Conservation (phyloP, 2,113 vertebrate species). For the Pristiophorus japonicus region DNA sequence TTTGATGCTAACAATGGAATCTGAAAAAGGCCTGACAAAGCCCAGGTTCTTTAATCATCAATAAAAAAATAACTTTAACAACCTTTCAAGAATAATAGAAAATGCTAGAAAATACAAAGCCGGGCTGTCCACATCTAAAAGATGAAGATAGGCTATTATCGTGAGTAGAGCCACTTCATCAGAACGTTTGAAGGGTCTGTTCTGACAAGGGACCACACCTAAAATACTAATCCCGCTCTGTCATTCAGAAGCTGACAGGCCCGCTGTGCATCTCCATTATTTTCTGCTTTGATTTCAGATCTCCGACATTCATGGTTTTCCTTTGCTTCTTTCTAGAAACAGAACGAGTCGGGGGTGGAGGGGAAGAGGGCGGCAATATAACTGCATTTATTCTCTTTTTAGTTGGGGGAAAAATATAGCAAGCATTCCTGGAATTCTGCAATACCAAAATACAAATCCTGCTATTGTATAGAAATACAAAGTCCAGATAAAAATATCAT, state of each 20-base stretch:
- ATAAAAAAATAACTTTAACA: neutral
- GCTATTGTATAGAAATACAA: neutral
- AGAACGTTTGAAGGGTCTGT: neutral
- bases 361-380: neutral
- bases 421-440: neutral
- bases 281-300: neutral
- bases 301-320: neutral
- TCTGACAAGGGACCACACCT: neutral
- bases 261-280: too few relatives aligned
- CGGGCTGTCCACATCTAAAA: neutral
- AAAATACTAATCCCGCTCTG: neutral
- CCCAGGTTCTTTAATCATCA: neutral
- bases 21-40: neutral
- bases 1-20: too few relatives aligned
- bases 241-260: neutral
- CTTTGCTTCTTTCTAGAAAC: neutral
- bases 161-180: neutral
- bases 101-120: neutral
- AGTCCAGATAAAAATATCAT: neutral
- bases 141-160: neutral
- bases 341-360: neutral
- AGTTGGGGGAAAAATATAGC: neutral
- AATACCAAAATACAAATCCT: neutral
- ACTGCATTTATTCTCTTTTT: neutral
- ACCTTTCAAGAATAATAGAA: neutral